phyloP scores from a whole-genome alignment of 2,888 invertebrate genomes.

The Hydrotaea cyrtoneurina region DNA sequence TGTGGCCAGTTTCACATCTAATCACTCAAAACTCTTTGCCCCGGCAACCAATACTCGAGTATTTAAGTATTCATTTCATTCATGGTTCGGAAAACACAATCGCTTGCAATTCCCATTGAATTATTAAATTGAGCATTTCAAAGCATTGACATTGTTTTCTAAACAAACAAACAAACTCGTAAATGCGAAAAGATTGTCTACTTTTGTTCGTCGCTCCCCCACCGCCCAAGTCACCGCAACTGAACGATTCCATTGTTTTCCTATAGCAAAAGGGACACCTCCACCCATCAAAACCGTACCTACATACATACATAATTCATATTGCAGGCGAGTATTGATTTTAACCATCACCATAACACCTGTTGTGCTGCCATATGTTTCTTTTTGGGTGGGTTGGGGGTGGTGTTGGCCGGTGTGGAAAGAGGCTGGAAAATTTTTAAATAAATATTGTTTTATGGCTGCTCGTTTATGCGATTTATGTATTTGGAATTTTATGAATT shows the following conservation, averaged over 20 bases:
- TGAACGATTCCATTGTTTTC: neutral
- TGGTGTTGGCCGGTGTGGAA: too few relatives aligned
- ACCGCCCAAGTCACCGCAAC: neutral
- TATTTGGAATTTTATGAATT: neutral
- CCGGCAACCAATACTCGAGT: neutral
- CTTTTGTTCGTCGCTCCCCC: neutral
- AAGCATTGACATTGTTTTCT: neutral
- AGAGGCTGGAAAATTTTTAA: neutral
- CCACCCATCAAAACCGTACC: too few relatives aligned
- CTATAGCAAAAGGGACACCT: neutral
- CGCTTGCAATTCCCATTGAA: neutral
- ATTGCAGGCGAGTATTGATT: constrained; percentile 4
- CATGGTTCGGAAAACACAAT: neutral
- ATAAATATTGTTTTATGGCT: constrained; percentile 27
- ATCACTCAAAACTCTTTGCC: constrained; percentile 18
- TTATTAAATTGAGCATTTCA: neutral
- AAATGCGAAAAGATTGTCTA: neutral
- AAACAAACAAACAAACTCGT: neutral
- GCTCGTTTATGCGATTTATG: constrained; percentile 1
- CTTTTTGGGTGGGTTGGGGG: neutral
- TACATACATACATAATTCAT: neutral
- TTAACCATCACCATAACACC: constrained; percentile 8
- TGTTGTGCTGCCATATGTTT: constrained; percentile 9
- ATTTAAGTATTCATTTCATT: neutral
- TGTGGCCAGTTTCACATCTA: neutral